Evolutionary conservation across 64 coral and sea anemone genomes (phyloP).

Genomic region (Platygyra sinensis): DNA sequence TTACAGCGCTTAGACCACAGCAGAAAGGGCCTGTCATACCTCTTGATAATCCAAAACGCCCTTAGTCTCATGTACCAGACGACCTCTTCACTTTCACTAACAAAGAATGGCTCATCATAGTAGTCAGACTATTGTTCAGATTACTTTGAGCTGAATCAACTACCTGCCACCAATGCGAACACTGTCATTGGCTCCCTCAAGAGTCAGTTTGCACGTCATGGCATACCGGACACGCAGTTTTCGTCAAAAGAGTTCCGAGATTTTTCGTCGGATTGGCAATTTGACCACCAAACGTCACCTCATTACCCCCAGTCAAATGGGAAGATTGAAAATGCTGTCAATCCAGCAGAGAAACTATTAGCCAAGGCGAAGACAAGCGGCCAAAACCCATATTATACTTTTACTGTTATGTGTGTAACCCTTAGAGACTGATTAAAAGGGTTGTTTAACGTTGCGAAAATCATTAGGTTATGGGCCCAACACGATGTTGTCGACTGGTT

Average conservation of each 20-base stretch:
- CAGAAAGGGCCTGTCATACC: conserved; percentile 49
- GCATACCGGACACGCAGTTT: conserved; percentile 60
- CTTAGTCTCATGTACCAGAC: conserved; percentile 49
- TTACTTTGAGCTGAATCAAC: no score
- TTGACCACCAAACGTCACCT: conserved; percentile 28
- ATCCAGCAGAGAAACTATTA: conserved; percentile 36
- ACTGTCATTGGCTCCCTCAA: conserved; percentile 37
- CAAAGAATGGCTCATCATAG: conserved; percentile 44
- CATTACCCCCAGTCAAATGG: conserved; percentile 48
- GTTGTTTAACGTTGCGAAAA: no score
- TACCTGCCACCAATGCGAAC: background rate
- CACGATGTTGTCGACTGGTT: no score
- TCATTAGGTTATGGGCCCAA: no score
- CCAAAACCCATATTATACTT: conserved; percentile 9
- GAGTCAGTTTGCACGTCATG: conserved; percentile 47
- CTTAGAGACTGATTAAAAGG: no score
- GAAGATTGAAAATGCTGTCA: no score
- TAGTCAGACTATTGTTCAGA: conserved; percentile 33
- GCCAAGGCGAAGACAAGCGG: conserved; percentile 37
- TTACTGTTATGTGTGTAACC: no score
- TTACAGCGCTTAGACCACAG: conserved; percentile 12
- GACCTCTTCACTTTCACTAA: conserved; percentile 38
- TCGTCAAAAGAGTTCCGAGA: background rate
- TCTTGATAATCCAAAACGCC: background rate
- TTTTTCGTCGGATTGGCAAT: conserved; percentile 51